These are phyloP conservation scores for Sarcophaga rosellei DNA, from an alignment of 2,888 invertebrate genomes.

Conservation along the genomic window DNA sequence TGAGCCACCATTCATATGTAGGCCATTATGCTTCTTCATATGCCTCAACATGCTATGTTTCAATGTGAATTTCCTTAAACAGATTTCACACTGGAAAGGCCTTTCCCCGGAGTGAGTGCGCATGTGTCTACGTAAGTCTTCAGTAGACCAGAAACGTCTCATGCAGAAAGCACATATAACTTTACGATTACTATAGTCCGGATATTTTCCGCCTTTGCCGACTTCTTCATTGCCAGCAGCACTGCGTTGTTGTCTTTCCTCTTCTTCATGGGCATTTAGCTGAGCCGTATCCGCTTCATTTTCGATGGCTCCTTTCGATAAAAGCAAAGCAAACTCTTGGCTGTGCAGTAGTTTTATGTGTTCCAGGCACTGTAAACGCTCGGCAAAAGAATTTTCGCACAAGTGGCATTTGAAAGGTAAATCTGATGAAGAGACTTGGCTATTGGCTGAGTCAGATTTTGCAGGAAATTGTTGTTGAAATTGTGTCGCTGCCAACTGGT, in stretches of 20 bases:
- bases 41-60: constrained; percentile 98
- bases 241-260: constrained; percentile 83
- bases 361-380: constrained; percentile 89
- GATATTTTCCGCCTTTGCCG: constrained; percentile 86
- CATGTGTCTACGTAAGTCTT: constrained; percentile 96
- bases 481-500: constrained; percentile 81
- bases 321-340: constrained; percentile 90
- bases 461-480: constrained; percentile 82
- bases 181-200: constrained; percentile 93
- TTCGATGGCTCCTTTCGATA: constrained; percentile 90
- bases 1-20: constrained; percentile 80
- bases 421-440: constrained; percentile 82
- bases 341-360: constrained; percentile 90
- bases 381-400: constrained; percentile 93
- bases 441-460: constrained; percentile 37
- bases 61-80: constrained; percentile 92
- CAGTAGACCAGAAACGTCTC: constrained; percentile 96
- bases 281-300: constrained; percentile 79
- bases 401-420: constrained; percentile 95
- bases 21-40: constrained; percentile 91
- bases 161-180: constrained; percentile 96
- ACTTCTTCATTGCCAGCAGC: constrained; percentile 83
- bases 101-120: constrained; percentile 95
- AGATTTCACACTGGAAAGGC: constrained; percentile 95
- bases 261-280: constrained; percentile 80